A percentile compares a stretch with the other conserved stretches of the same genome.
phyloP scores from a whole-genome alignment of 1,140 invertebrate species.

The Nasonia vitripennis region DNA sequence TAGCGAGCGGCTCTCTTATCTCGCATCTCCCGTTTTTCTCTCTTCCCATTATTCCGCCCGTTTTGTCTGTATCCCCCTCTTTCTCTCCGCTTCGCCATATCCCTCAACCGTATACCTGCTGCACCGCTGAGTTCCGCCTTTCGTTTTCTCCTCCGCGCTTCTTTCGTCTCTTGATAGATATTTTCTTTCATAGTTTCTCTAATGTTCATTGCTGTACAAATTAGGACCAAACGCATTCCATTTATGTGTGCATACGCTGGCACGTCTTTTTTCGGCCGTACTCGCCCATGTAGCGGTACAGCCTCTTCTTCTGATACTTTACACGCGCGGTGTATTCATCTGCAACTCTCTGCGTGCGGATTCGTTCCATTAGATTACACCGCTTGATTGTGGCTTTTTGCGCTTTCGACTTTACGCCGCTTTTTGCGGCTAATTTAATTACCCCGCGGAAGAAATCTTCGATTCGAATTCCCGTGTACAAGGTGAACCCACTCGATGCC shows the following conservation, averaged over 20 bases:
- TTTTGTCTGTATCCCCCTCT: neutral
- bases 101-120: neutral
- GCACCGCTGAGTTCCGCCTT: neutral
- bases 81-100: neutral
- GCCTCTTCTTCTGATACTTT: neutral
- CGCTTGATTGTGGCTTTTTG: too few relatives aligned
- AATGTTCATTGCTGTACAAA: slow-evolving; percentile 21
- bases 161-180: neutral
- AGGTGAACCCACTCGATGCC: too few relatives aligned
- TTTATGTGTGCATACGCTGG: neutral
- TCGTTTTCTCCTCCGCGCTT: neutral
- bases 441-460: too few relatives aligned
- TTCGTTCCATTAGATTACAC: too few relatives aligned
- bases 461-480: too few relatives aligned
- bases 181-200: neutral
- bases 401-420: too few relatives aligned
- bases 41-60: slow-evolving; percentile 35
- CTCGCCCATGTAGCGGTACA: neutral
- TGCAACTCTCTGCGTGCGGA: too few relatives aligned
- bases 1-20: slow-evolving; percentile 34
- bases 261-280: neutral
- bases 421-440: too few relatives aligned
- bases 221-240: neutral
- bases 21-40: slow-evolving; percentile 39
- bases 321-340: too few relatives aligned